Evolutionary conservation across 2,797 vertebrate genomes (phyloP), one percentile per base, ranked within the genome.

Genomic region (Clarias pachynema): DNA sequence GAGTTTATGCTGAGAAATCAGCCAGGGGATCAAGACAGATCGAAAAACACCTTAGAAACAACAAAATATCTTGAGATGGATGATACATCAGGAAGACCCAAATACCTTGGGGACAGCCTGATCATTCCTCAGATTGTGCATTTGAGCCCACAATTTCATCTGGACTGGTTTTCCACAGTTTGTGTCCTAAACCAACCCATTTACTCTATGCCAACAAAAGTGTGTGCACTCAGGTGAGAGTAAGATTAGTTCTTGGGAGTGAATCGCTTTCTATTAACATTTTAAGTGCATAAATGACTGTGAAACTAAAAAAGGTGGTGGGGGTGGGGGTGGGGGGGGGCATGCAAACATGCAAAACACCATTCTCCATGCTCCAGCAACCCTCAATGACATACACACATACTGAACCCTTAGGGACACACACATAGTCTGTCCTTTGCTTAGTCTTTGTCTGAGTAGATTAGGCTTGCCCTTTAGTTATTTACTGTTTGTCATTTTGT

Each of bases 141-240:
- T 66, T 34, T 81, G 56, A 81, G 40, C 63, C 12, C 16, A 26
- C 63, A 81, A 81, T 81, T 81, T 81, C 63, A 53, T 56, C 7
- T 15, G 63, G 63, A 56, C 63, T 81, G 10, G 44, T 49, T 81
- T 31, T 68, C 24, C 10, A 12, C 79, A 9, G 9, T 24, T 66
- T 18, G 10, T 81, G 62, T 53, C 31, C 26, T 8, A 81, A 68
- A 56, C 40, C 63, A 68, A 18, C n/a, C 40, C 63, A 56, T 49
- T 81, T 81, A 68, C 12, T 65, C 62, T 53, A 18, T 31, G 62
- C 79, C 79, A 81, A 81, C 40, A 66, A 66, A 81, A 31, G 79
- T 53, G n/a, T 53, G 79, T 53, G n/a, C n/a, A 56, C 63, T 68
- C 63, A 12, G 62, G 4, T 9, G 79, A 81, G 20, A 31, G n/a